A percentile compares a stretch with the other conserved stretches of the same genome.
Conservation (phyloP, 1,140 invertebrate species). For the Tenebrio molitor region DNA sequence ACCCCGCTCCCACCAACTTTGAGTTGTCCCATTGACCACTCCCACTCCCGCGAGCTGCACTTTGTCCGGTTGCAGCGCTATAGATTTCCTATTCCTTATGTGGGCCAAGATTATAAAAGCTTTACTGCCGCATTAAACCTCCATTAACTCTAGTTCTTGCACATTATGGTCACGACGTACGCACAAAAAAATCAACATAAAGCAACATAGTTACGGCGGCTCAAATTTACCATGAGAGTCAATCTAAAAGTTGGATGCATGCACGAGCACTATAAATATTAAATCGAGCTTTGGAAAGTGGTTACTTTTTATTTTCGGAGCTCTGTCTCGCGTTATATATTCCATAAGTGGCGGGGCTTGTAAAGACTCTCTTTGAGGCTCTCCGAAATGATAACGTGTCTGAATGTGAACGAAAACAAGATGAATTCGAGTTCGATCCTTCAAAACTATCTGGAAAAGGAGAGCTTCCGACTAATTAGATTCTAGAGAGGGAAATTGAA, state of each 20-base stretch:
- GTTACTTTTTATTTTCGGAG: background rate
- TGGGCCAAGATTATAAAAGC: background rate
- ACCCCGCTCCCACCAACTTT: too few species aligned
- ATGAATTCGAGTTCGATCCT: background rate
- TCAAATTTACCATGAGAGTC: background rate
- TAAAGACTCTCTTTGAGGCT: background rate
- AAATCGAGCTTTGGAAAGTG: background rate
- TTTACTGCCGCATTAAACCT: background rate
- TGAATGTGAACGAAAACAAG: background rate
- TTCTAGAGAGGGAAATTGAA: constrained; percentile 34
- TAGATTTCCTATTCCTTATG: background rate
- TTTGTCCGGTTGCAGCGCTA: too few species aligned
- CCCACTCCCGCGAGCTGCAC: too few species aligned
- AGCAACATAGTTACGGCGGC: background rate
- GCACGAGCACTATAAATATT: constrained; percentile 30
- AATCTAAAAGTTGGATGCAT: constrained; percentile 18
- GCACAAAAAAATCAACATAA: too few species aligned
- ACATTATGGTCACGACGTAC: too few species aligned
- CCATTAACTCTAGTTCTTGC: background rate
- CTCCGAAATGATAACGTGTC: background rate
- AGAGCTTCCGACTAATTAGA: too few species aligned
- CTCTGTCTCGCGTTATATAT: background rate
- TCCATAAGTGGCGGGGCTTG: background rate
- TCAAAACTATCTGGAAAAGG: too few species aligned
- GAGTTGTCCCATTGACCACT: too few species aligned